phyloP scores from a whole-genome alignment of 2,113 vertebrate species.

The Callaeas wilsoni region DNA sequence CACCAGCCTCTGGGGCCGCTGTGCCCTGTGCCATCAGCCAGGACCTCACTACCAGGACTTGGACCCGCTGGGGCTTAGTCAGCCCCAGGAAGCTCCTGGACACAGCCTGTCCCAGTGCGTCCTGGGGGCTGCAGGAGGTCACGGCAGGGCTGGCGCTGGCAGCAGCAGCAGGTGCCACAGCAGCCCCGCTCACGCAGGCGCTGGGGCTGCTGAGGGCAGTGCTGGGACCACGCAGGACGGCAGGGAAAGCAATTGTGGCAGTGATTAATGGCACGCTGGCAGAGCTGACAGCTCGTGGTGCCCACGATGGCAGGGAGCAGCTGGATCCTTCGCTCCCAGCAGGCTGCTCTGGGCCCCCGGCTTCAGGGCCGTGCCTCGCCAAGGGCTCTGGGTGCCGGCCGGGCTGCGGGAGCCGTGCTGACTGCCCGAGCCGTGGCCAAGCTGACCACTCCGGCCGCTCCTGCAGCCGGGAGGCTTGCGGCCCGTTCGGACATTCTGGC shows the following conservation, averaged over 20 bases:
- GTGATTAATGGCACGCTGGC: neutral
- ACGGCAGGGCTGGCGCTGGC: neutral
- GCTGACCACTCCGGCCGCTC: neutral
- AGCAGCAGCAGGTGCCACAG: neutral
- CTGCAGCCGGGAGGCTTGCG: accelerated
- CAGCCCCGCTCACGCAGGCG: accelerated
- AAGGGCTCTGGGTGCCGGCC: neutral
- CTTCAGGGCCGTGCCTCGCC: accelerated
- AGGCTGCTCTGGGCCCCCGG: neutral
- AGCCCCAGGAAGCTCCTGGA: too few relatives aligned
- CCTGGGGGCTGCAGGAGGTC: neutral
- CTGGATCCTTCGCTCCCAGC: neutral
- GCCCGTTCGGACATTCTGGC: neutral
- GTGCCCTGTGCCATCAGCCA: neutral
- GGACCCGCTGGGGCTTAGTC: accelerated
- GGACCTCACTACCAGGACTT: accelerated
- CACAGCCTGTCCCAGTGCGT: neutral
- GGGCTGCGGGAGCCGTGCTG: accelerated
- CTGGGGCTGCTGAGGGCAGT: neutral
- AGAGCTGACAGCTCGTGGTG: neutral
- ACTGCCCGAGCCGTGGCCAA: accelerated
- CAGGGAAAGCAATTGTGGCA: neutral
- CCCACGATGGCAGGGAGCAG: neutral
- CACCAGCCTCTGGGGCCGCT: accelerated
- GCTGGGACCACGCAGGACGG: neutral